Percentiles rank a stretch among this genome's conserved stretches.
Conservation (phyloP, 2,113 vertebrate species). For the Pollimyrus isidori region DNA sequence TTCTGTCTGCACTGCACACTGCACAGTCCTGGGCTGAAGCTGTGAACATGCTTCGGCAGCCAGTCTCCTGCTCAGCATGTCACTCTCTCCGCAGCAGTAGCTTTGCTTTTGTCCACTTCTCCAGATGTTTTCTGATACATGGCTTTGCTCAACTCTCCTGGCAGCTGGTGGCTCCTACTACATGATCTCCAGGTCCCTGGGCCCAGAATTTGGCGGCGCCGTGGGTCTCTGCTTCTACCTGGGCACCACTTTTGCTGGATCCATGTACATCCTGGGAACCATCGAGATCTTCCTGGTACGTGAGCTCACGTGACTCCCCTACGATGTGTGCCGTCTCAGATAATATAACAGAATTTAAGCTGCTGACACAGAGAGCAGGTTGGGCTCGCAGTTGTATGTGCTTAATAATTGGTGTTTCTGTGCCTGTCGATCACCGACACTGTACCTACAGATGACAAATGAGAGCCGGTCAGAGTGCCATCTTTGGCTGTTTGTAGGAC, state of each 20-base stretch:
- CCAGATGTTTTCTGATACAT: neutral
- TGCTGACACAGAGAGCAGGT: neutral
- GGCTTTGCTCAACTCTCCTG: neutral
- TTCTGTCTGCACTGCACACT: neutral
- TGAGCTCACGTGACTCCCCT: neutral
- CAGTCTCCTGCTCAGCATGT: neutral
- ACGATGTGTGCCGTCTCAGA: neutral
- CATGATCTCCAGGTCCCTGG: slow-evolving; percentile 69
- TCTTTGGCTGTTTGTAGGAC: neutral
- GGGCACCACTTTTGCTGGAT: slow-evolving; percentile 68
- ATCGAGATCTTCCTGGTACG: slow-evolving; percentile 67
- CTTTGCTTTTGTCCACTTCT: neutral
- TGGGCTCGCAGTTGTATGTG: neutral
- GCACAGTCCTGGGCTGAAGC: neutral
- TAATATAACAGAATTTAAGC: neutral
- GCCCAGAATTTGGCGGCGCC: slow-evolving; percentile 68
- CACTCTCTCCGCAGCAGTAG: neutral
- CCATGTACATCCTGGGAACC: slow-evolving; percentile 67
- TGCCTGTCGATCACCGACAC: neutral
- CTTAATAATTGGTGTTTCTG: neutral
- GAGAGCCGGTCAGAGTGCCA: neutral
- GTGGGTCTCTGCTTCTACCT: slow-evolving; percentile 68
- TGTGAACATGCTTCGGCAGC: neutral
- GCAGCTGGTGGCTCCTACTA: slow-evolving; percentile 69
- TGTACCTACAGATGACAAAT: neutral